A percentile compares a stretch with the other conserved stretches of the same genome.
These are phyloP conservation scores for Drosophila affinis DNA, from an alignment of 2,888 invertebrate genomes.

Conservation along the genomic window DNA sequence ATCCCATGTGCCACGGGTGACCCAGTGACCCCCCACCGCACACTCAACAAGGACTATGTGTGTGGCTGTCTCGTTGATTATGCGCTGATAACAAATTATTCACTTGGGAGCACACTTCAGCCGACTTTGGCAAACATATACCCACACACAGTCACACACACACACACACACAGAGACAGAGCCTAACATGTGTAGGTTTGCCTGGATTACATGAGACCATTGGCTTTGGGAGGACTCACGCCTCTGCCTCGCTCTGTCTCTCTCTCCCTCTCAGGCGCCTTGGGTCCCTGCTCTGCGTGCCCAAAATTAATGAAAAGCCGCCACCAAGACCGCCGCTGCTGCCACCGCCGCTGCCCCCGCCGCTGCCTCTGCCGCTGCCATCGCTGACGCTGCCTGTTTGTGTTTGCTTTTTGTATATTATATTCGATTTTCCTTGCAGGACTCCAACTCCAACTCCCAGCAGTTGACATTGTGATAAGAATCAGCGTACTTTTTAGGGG, in stretches of 20 bases:
- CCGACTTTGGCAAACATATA: conserved; percentile 54
- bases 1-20: conserved; percentile 14
- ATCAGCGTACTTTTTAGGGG: conserved; percentile 60
- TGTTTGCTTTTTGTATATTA: conserved; percentile 43
- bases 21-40: conserved; percentile 16
- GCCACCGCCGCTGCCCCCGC: no score
- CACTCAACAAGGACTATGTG: neutral
- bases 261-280: neutral
- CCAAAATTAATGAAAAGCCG: conserved; percentile 77
- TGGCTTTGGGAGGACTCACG: conserved; percentile 47
- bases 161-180: conserved; percentile 21
- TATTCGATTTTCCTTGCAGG: conserved; percentile 31
- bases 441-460: neutral
- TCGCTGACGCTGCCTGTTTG: conserved; percentile 59
- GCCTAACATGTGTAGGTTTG: conserved; percentile 33
- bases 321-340: conserved; percentile 6
- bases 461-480: conserved; percentile 60
- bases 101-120: conserved; percentile 74
- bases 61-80: conserved; percentile 76
- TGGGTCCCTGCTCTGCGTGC: conserved; percentile 61
- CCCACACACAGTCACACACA: conserved; percentile 7
- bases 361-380: conserved; percentile 39
- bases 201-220: conserved; percentile 65
- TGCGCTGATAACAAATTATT: conserved; percentile 81
- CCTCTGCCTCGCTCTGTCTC: conserved; percentile 4